Conservation (phyloP, 2,113 vertebrate species). For the Tursiops truncatus region DNA sequence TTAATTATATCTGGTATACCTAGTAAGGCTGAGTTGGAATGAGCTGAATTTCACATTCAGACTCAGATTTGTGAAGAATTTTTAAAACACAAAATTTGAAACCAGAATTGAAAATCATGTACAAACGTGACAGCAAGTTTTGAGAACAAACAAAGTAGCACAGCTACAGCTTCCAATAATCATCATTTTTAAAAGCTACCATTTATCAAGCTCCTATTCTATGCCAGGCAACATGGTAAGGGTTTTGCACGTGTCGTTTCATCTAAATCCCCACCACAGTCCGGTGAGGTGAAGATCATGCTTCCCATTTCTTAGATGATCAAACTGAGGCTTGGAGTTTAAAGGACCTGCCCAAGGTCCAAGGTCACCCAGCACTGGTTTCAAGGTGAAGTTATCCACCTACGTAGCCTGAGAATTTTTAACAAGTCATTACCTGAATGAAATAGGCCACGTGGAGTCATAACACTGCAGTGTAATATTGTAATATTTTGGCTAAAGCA, state of each 20-base stretch:
- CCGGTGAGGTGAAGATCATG: not conserved
- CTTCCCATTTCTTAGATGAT: not conserved
- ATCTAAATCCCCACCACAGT: not conserved
- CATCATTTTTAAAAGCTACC: not conserved
- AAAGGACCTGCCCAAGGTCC: not conserved
- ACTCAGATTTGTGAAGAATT: not conserved
- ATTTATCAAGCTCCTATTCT: not conserved
- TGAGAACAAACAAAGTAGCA: constrained; percentile 4
- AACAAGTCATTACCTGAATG: not conserved
- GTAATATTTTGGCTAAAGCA: not conserved
- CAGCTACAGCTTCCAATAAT: not conserved
- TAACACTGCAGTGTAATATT: not conserved
- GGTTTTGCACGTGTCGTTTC: not conserved
- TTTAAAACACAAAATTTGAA: constrained; percentile 10
- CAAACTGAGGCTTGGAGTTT: not conserved
- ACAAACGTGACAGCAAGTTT: not conserved
- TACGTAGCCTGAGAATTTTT: not conserved
- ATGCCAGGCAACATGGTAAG: not conserved
- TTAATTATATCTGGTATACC: not conserved
- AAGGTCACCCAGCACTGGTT: not conserved
- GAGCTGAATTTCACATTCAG: not conserved
- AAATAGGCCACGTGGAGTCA: not conserved
- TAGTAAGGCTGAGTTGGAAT: not conserved
- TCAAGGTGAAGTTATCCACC: not conserved
- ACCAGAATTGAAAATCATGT: not conserved